A percentile compares a stretch with the other conserved stretches of the same genome.
Evolutionary conservation across 2,797 vertebrate species (phyloP).

Genomic region (Gastrophryne carolinensis): DNA sequence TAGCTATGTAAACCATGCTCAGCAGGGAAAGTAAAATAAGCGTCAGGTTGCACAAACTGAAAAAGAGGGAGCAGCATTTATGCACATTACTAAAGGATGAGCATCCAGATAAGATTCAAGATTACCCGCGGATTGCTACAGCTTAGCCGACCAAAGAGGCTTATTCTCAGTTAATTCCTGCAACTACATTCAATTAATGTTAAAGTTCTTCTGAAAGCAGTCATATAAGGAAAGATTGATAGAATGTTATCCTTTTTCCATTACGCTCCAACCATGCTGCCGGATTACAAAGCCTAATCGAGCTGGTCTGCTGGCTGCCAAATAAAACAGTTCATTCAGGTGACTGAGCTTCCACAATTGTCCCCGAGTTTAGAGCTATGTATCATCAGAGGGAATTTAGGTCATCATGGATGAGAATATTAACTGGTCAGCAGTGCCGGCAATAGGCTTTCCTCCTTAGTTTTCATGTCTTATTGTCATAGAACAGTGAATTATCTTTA

Average conservation of each 20-base stretch:
- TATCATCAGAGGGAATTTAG: not conserved
- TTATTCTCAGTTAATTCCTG: constrained; percentile 58
- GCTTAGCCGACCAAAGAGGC: constrained; percentile 67
- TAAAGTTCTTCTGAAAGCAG: constrained; percentile 49
- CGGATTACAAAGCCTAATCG: constrained; percentile 42
- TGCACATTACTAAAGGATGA: constrained; percentile 64
- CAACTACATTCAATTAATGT: constrained; percentile 53
- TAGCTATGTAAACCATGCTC: constrained; percentile 53
- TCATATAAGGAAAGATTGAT: constrained; percentile 39
- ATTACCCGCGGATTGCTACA: constrained; percentile 58
- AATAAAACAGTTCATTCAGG: constrained; percentile 19
- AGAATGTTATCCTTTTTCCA: constrained; percentile 50
- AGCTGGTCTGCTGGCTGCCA: not conserved
- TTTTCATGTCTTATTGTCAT: too few relatives aligned
- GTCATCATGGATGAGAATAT: constrained; percentile 6
- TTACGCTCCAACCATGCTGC: constrained; percentile 34
- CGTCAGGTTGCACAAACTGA: constrained; percentile 13
- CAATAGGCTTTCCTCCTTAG: too few relatives aligned
- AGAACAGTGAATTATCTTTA: too few relatives aligned
- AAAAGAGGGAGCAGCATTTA: constrained; percentile 39
- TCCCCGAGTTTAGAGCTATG: not conserved
- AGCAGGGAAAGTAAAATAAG: constrained; percentile 53
- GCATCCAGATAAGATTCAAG: constrained; percentile 65
- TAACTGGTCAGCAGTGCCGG: not conserved
- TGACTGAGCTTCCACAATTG: not conserved